Base-by-base conservation (phyloP, 2,113 vertebrate species). In the Melanocharis versteri region DNA sequence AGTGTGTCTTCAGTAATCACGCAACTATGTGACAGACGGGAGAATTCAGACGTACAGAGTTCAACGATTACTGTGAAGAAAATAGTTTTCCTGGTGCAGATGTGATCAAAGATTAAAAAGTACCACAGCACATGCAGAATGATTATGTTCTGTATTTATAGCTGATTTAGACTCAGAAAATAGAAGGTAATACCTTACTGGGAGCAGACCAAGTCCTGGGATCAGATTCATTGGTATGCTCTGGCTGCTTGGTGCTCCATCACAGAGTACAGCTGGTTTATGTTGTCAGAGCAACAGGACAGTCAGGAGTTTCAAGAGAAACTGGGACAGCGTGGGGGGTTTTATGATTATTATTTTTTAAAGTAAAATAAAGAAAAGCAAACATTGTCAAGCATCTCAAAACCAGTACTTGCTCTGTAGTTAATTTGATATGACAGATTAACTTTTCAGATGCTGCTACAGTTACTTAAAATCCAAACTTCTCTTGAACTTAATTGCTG, bases 261-360 rank as follows among this genome's bases (percentile, higher is more conserved):
- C 61, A 40, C 35, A 73, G 18, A 9, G 23, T 76, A 47, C 37
- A 89, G 40, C 31, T 69, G 47, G 5, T 76, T 94, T 65, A 26
- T 53, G 30, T 10, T 83, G 66, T 61, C 4, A 5, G 24, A 87
- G 28, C 35, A 57, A 39, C 35, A 72, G 22, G 53, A 26, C 22
- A 69, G 26, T 6, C 72, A 78, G 47, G 26, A 86, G 22, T 51
- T 83, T 51, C 39, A 70, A 47, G n/a, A 66, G 40, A 94, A 78
- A 48, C 13, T 35, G n/a, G 13, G 10, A 20, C 6, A 45, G 13
- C 1, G 0, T 3, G 2, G 2, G 2, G 15, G 42, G n/a, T 15
- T 48, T 19, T 48, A 15, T 62, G 37, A 54, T 57, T 54, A 33
- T 33, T 69, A 24, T 61, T 75, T 87, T 85, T 61, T 70, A 47